These are phyloP conservation scores for Proctacanthus coquilletti DNA, from an alignment of 1,140 invertebrate species.

Conservation along the genomic window DNA sequence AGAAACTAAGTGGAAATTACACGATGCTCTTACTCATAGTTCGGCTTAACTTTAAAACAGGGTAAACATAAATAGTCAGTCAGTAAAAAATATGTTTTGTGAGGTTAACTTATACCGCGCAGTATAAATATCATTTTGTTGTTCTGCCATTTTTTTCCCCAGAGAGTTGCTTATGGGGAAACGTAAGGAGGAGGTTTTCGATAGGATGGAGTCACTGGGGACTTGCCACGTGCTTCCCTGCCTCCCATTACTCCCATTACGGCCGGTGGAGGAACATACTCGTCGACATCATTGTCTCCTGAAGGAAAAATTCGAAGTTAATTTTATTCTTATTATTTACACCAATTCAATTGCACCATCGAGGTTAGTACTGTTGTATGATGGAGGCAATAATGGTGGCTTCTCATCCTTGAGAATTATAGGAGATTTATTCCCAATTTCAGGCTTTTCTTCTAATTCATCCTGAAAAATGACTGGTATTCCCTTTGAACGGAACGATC, in stretches of 20 bases:
- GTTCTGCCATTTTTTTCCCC: background rate
- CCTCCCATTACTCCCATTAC: slow-evolving; percentile 54
- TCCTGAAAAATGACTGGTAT: slow-evolving; percentile 91
- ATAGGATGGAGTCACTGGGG: slow-evolving; percentile 62
- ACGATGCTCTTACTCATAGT: too few relatives aligned
- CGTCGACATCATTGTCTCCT: slow-evolving; percentile 39
- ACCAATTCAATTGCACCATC: slow-evolving; percentile 14
- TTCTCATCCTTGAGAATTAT: slow-evolving; percentile 88
- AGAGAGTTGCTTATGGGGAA: slow-evolving; percentile 65
- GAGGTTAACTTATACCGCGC: too few relatives aligned
- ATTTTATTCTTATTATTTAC: slow-evolving; percentile 3
- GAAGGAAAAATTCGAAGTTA: slow-evolving; percentile 3
- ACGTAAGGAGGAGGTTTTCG: slow-evolving; percentile 83
- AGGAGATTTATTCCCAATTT: slow-evolving; percentile 73
- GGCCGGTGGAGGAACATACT: slow-evolving; percentile 66
- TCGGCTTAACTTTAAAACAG: too few relatives aligned
- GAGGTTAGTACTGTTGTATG: slow-evolving; percentile 28
- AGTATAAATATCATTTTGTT: too few relatives aligned
- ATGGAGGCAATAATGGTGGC: slow-evolving; percentile 61
- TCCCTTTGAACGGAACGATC: slow-evolving; percentile 74
- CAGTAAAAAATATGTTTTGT: background rate
- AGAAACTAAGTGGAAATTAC: too few relatives aligned
- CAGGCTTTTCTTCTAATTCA: slow-evolving; percentile 80
- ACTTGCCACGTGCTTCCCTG: slow-evolving; percentile 40
- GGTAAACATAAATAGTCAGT: background rate